Conservation (phyloP, 2,797 vertebrate genomes). For the Rhinella marina region DNA sequence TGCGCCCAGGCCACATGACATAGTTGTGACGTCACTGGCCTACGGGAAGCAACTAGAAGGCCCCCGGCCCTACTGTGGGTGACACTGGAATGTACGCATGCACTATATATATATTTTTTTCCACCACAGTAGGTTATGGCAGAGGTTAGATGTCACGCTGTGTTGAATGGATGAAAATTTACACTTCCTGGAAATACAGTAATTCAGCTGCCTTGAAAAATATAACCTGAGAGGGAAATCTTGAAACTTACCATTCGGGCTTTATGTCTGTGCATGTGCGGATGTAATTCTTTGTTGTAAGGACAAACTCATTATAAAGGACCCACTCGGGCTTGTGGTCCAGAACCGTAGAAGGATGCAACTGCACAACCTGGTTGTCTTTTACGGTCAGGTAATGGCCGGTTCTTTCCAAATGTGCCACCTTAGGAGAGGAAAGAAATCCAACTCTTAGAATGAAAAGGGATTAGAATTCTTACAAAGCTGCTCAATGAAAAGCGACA, state of each 20-base stretch:
- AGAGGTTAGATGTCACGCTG: neutral
- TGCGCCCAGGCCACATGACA: no score
- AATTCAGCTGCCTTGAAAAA: neutral
- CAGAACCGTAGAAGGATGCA: constrained; percentile 97
- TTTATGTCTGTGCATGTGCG: constrained; percentile 97
- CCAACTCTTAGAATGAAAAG: constrained; percentile 18
- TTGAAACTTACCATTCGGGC: constrained; percentile 87
- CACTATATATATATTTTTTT: neutral
- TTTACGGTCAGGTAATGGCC: constrained; percentile 98
- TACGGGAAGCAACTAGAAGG: no score
- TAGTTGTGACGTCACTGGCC: no score
- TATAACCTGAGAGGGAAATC: neutral
- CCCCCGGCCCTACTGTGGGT: no score
- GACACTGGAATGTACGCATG: neutral
- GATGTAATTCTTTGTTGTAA: constrained; percentile 99
- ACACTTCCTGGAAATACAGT: neutral
- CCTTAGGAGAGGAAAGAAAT: constrained; percentile 74
- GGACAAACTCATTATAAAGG: constrained; percentile 98
- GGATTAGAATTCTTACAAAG: constrained; percentile 45
- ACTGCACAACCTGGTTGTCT: constrained; percentile 98
- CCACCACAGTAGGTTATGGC: neutral
- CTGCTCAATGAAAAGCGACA: constrained; percentile 14
- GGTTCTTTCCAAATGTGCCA: constrained; percentile 96
- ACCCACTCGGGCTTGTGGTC: constrained; percentile 99
- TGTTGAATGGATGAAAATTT: neutral